A percentile compares a stretch with the other conserved stretches of the same genome.
phyloP scores from a whole-genome alignment of 2,797 vertebrate species.

The Rhynchonycteris naso region DNA sequence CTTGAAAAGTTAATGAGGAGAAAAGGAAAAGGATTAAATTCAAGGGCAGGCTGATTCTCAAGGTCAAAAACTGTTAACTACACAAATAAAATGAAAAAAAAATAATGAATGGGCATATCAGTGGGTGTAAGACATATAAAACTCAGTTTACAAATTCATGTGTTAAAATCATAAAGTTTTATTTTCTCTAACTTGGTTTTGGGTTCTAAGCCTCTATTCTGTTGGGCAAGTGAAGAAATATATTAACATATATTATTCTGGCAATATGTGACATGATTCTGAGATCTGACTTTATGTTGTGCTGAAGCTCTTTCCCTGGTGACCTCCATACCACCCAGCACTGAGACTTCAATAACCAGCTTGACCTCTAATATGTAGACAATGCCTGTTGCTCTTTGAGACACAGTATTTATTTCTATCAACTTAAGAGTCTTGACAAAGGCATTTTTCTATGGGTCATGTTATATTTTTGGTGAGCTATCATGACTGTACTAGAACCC shows the following conservation, averaged over 20 bases:
- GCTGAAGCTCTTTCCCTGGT: background rate
- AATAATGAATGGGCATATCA: background rate
- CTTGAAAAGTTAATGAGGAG: background rate
- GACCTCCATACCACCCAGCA: rapidly evolving
- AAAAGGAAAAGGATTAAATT: background rate
- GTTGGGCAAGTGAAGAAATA: background rate
- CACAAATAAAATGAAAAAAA: background rate
- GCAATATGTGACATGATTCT: background rate
- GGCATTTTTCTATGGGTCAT: background rate
- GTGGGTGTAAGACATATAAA: background rate
- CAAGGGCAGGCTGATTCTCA: background rate
- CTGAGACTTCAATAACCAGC: background rate
- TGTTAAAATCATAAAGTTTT: background rate
- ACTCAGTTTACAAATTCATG: background rate
- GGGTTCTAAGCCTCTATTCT: background rate
- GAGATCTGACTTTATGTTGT: background rate
- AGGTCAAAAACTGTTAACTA: background rate
- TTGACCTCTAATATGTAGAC: background rate
- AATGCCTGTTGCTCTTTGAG: background rate
- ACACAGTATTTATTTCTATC: background rate
- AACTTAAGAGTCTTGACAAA: background rate
- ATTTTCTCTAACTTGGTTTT: constrained; percentile 15
- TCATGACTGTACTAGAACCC: background rate
- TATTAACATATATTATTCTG: background rate
- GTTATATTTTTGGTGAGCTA: background rate